These are phyloP conservation scores for Drosophila mayaguana DNA, from an alignment of 2,888 invertebrate genomes.

Conservation along the genomic window DNA sequence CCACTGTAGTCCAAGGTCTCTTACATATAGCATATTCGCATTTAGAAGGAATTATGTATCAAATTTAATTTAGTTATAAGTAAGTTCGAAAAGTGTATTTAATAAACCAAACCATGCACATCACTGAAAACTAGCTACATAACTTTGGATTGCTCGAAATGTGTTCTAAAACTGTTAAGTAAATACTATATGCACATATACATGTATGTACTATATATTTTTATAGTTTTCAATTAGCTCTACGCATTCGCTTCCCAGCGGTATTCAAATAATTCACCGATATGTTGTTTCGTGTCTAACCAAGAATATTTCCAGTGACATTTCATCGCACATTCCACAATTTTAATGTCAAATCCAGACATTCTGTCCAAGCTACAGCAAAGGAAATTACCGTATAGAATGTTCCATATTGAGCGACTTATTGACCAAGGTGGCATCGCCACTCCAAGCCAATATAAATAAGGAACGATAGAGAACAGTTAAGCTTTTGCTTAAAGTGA, in stretches of 20 bases:
- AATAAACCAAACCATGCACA: conserved; percentile 36
- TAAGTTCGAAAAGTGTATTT: conserved; percentile 5
- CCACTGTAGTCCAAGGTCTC: conserved; percentile 14
- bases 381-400: background rate
- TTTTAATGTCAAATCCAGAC: background rate
- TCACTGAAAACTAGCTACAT: background rate
- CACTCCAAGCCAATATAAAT: no score
- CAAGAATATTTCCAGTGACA: background rate
- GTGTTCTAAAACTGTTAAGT: no score
- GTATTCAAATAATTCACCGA: background rate
- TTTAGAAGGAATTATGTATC: conserved; percentile 22
- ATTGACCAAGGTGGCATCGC: background rate
- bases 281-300: background rate
- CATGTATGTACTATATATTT: no score
- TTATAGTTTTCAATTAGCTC: background rate
- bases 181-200: no score
- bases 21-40: conserved; percentile 15
- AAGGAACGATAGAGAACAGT: background rate
- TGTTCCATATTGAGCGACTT: background rate
- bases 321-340: background rate
- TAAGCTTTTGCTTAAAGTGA: conserved; percentile 12
- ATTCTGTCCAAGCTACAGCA: background rate
- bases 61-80: conserved; percentile 23
- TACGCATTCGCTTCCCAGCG: background rate
- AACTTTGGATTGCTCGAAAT: background rate